These are phyloP conservation scores for Flabesymbios commensalis DNA, from an alignment of 2,888 invertebrate species.

Conservation along the genomic window DNA sequence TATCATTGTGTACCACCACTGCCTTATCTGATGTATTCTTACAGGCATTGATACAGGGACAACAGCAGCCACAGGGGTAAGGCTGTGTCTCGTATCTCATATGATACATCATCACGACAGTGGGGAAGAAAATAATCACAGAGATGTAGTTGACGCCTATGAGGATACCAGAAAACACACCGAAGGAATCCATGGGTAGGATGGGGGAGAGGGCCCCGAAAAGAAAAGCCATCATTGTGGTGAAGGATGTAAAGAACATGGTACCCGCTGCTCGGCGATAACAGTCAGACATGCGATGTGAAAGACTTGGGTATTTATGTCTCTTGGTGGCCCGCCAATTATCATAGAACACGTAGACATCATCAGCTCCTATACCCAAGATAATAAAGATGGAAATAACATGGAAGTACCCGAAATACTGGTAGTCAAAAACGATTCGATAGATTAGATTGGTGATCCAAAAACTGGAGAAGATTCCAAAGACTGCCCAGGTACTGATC, in stretches of 20 bases:
- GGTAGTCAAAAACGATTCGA: constrained; percentile 27
- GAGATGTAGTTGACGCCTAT: constrained; percentile 34
- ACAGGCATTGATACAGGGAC: not conserved
- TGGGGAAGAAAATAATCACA: constrained; percentile 31
- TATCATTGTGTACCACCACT: not conserved
- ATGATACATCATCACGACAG: constrained; percentile 26
- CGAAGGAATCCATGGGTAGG: constrained; percentile 24
- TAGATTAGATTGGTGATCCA: constrained; percentile 34
- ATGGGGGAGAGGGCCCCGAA: constrained; percentile 23
- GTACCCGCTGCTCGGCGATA: constrained; percentile 25
- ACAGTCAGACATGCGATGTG: constrained; percentile 25
- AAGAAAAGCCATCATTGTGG: constrained; percentile 32
- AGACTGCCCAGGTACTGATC: constrained; percentile 31
- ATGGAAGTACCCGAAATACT: constrained; percentile 37
- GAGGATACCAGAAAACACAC: constrained; percentile 26
- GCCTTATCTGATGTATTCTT: not conserved
- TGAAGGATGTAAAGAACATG: constrained; percentile 36
- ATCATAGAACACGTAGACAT: constrained; percentile 36
- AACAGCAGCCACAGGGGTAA: not conserved
- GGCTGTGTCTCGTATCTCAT: constrained; percentile 4
- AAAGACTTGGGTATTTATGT: constrained; percentile 9
- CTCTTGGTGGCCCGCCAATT: constrained; percentile 28
- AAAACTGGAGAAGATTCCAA: constrained; percentile 35
- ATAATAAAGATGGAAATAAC: constrained; percentile 37
- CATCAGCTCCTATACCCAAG: constrained; percentile 39